Base-by-base conservation (phyloP, 2,113 vertebrate genomes). In the Colius striatus region DNA sequence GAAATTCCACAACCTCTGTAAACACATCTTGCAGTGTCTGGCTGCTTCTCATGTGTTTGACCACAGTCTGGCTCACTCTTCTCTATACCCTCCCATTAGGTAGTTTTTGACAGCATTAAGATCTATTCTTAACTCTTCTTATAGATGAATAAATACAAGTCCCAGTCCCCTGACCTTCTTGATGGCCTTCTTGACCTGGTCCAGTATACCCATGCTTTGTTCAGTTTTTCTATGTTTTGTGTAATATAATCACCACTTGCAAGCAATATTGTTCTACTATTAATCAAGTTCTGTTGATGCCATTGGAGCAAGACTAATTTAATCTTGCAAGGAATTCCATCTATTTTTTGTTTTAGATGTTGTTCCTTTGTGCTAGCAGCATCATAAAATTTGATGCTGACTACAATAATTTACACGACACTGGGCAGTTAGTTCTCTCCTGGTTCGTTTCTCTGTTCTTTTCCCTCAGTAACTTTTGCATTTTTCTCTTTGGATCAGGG, bases 401-500 rank as follows among this genome's bases (percentile, higher is more conserved):
- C 41, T 83, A 8, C 60, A 3, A 11, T 53, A 32, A 75, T 71
- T 90, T 78, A 30, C 13, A 17, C 57, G 13, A 45, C 63, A 34
- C 47, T 74, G 41, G 30, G 10, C 14, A 51, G 4, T 76, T 92
- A 20, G 3, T 77, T 90, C 29, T 68, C 87, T 38, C 74, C n/a
- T 68, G 9, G 3, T 88, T 85, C 5, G 13, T 61, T 45, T 66
- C 19, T 43, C 79, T 30, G 61, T 68, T 10, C 32, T 34, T 67
- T 75, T 54, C 32, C 51, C 29, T 45, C 32, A 30, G 27, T 84
- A 91, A 89, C 25, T 66, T 11, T 72, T 61, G 3, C 58, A 3
- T 15, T 54, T 88, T 67, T 89, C 57, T 86, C 63, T 21, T 72
- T 89, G 14, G 30, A 68, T 96, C 81, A 98, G 98, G 97, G 30